Evolutionary conservation across 2,888 invertebrate genomes (phyloP), one percentile per base, ranked within the genome.

Genomic region (Agrotis ipsilon): DNA sequence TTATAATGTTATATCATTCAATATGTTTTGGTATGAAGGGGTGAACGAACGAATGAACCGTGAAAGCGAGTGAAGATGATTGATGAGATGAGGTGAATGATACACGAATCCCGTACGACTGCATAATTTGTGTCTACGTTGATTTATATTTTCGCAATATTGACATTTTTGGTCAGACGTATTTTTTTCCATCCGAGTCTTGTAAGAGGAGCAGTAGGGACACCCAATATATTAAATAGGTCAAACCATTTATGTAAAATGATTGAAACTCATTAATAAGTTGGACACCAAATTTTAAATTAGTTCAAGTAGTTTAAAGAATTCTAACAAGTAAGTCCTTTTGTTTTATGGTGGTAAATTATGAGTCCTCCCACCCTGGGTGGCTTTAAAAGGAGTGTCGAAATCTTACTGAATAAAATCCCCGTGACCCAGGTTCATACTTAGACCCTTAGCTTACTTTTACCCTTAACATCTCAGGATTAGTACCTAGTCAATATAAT

Each of bases 1-100:
- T 43, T 68, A n/a, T 65, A 24, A 75, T 63, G 24, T 63, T 60
- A 71, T 19, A 55, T 63, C 61, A 19, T 75, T 75, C 58, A 45
- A 55, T 46, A 72, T 55, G 16, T 57, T 72, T 45, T 19, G 57
- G 54, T 54, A 46, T 11, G 60, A 59, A 74, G 68, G 81, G 81
- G 80, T 80, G 78, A 78, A 81, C 67, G 81, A 78, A 80, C 76
- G 76, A 64, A 72, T 55, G 68, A 79, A 72, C 48, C 61, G 58
- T 75, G 46, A 61, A 52, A 51, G 52, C 52, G 45, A 68, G 48
- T 65, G 67, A 81, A 78, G 45, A 68, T 83, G 85, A 84, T 84
- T 83, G 81, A 83, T 83, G 84, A 57, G 77, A 21, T 13, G 72
- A 59, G 64, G 55, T 46, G 70, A 76, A 80, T 74, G 82, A 80